Conservation (phyloP, 2,888 invertebrate species). For the Scelioninae gen. 1 region DNA sequence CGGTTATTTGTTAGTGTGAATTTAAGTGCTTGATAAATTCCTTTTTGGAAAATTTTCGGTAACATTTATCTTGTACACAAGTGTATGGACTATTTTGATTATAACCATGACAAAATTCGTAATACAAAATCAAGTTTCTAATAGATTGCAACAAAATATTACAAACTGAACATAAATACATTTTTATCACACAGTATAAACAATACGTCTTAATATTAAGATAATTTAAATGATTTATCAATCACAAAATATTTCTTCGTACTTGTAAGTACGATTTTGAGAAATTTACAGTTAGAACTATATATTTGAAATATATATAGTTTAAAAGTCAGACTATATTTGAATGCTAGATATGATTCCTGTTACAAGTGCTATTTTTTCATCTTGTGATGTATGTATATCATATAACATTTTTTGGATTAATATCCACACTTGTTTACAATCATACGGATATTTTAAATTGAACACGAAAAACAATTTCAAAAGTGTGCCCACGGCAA, state of each 20-base stretch:
- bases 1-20: not conserved
- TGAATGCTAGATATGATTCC: slow-evolving; percentile 17
- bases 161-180: slow-evolving; percentile 19
- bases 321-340: not conserved
- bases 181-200: not conserved
- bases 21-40: slow-evolving; percentile 21
- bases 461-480: slow-evolving; percentile 33
- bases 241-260: too few species aligned
- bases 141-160: not conserved
- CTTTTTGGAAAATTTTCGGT: slow-evolving; percentile 8
- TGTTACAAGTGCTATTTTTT: slow-evolving; percentile 21
- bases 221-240: too few species aligned
- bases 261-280: too few species aligned
- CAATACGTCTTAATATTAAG: too few species aligned
- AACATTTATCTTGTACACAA: slow-evolving; percentile 11
- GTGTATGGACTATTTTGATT: slow-evolving; percentile 13
- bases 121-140: slow-evolving; percentile 12
- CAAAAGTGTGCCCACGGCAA: slow-evolving; percentile 26
- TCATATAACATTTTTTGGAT: slow-evolving; percentile 24
- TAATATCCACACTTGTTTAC: slow-evolving; percentile 32
- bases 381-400: slow-evolving; percentile 8
- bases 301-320: too few species aligned
- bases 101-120: slow-evolving; percentile 6
- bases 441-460: slow-evolving; percentile 34
- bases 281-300: too few species aligned